These are phyloP conservation scores for Sclerodermus sp. DNA, from an alignment of 2,888 invertebrate species.

Conservation along the genomic window DNA sequence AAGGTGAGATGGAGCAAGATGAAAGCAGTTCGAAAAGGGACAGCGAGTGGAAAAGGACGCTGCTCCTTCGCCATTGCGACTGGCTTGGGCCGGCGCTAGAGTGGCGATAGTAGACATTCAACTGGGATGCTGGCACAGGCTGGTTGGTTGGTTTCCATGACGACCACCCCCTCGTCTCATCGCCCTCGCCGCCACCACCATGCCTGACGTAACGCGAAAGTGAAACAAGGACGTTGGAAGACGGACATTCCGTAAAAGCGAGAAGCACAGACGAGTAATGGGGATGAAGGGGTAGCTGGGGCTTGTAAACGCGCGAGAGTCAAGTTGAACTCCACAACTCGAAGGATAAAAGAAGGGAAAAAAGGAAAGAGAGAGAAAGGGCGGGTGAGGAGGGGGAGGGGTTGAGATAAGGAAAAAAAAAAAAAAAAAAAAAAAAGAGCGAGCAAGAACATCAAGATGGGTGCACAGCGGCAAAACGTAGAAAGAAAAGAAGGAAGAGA, in stretches of 20 bases:
- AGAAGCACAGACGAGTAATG: slow-evolving; percentile 2
- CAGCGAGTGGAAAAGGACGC: background rate
- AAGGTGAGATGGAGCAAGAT: background rate
- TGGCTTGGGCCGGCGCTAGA: slow-evolving; percentile 14
- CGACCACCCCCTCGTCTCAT: slow-evolving; percentile 31
- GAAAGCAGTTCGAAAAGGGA: background rate
- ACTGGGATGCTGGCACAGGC: slow-evolving; percentile 27
- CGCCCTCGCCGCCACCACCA: slow-evolving; percentile 13
- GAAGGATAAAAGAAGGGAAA: slow-evolving; percentile 2
- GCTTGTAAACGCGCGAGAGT: background rate
- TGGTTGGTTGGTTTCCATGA: slow-evolving; percentile 41
- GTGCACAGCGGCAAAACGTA: no score
- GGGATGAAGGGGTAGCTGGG: slow-evolving; percentile 10
- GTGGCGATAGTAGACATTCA: slow-evolving; percentile 26
- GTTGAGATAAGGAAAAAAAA: no score
- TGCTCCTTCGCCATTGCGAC: slow-evolving; percentile 10
- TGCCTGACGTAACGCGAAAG: slow-evolving; percentile 22
- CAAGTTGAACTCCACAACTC: no score
- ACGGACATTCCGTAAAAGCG: background rate
- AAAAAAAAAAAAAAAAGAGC: no score
- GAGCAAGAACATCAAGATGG: slow-evolving; percentile 13
- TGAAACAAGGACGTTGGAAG: slow-evolving; percentile 8
- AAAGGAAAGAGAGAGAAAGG: background rate
- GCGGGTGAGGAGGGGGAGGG: no score
- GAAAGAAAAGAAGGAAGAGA: no score